These are phyloP conservation scores for Novumbra hubbsi DNA, from an alignment of 2,797 vertebrate species.

Conservation along the genomic window DNA sequence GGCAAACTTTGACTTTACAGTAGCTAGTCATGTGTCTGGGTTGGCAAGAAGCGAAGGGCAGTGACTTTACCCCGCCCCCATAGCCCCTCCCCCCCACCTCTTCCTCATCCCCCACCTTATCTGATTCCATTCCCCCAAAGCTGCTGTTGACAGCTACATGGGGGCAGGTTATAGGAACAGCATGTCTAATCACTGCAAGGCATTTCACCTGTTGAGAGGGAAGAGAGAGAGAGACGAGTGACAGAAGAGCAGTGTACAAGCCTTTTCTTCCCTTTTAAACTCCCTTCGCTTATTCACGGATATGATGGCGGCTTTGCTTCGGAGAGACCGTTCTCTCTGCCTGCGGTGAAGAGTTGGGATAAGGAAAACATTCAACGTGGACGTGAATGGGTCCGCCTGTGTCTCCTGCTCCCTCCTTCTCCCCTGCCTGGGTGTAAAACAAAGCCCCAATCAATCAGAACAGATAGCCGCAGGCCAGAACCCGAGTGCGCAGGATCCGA, in stretches of 20 bases:
- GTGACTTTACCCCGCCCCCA: slow-evolving; percentile 48
- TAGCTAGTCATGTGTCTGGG: slow-evolving; percentile 81
- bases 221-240: slow-evolving; percentile 23
- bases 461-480: slow-evolving; percentile 73
- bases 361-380: slow-evolving; percentile 15
- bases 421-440: slow-evolving; percentile 62
- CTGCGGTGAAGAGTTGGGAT: slow-evolving; percentile 12
- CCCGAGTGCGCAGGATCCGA: slow-evolving; percentile 64
- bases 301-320: slow-evolving; percentile 19
- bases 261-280: slow-evolving; percentile 52
- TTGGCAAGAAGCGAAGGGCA: slow-evolving; percentile 56
- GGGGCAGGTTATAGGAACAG: slow-evolving; percentile 89
- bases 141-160: slow-evolving; percentile 94
- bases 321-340: slow-evolving; percentile 35
- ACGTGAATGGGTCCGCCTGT: slow-evolving; percentile 59
- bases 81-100: slow-evolving; percentile 30
- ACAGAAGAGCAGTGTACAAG: not conserved
- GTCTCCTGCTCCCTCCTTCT: slow-evolving; percentile 50
- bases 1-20: slow-evolving; percentile 83
- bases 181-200: slow-evolving; percentile 77
- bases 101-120: slow-evolving; percentile 66
- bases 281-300: slow-evolving; percentile 36
- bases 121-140: slow-evolving; percentile 95
- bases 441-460: slow-evolving; percentile 71
- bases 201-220: slow-evolving; percentile 59